Evolutionary conservation across 2,888 invertebrate genomes (phyloP).

Genomic region (Lumbricus terrestris): DNA sequence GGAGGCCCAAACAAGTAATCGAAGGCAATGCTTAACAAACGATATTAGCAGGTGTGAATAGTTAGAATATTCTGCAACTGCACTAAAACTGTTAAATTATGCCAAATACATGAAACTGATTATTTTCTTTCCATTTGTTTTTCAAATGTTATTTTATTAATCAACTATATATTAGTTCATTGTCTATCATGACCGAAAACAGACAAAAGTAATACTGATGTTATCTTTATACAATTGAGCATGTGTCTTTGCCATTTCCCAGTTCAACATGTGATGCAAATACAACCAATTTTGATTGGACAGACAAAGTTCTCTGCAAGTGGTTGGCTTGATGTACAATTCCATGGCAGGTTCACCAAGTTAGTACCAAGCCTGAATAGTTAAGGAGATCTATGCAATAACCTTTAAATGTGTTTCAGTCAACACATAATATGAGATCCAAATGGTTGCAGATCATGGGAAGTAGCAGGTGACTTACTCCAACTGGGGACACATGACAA

Average conservation of each 20-base stretch:
- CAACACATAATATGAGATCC: background rate
- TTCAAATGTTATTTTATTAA: no score
- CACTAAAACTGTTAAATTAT: no score
- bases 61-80: background rate
- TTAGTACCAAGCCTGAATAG: background rate
- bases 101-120: background rate
- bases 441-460: background rate
- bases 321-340: background rate
- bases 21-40: background rate
- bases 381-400: background rate
- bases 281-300: background rate
- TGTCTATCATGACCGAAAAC: no score
- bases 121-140: background rate
- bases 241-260: background rate
- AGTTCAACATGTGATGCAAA: background rate
- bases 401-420: background rate
- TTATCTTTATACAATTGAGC: background rate
- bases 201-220: background rate
- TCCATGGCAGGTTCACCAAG: background rate
- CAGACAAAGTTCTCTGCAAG: background rate
- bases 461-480: background rate
- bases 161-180: no score
- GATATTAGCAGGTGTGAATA: background rate
- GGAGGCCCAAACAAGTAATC: background rate
- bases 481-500: background rate